Conservation (phyloP, 2,888 invertebrate species). For the Margaritifera margaritifera region DNA sequence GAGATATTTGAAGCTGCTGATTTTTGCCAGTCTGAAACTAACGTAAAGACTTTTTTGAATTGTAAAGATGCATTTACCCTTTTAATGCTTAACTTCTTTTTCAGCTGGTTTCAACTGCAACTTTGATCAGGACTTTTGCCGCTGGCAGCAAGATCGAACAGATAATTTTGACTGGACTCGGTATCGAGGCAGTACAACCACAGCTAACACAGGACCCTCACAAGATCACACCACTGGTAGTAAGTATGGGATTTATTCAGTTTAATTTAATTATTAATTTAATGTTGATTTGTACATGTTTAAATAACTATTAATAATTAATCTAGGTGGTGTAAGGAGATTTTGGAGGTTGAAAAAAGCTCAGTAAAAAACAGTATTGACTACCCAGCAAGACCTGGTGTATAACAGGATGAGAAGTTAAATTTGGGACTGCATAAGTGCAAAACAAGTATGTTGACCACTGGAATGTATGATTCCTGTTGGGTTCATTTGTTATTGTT, state of each 20-base stretch:
- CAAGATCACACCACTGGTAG: slow-evolving; percentile 49
- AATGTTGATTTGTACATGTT: not conserved
- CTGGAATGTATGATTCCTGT: too few species aligned
- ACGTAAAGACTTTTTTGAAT: not conserved
- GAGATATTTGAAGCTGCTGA: too few species aligned
- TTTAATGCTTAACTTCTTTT: slow-evolving; percentile 4
- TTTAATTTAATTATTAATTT: too few species aligned
- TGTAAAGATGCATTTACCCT: not conserved
- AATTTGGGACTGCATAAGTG: too few species aligned
- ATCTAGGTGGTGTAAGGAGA: too few species aligned
- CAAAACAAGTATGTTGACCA: too few species aligned
- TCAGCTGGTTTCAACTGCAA: slow-evolving; percentile 53
- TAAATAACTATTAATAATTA: not conserved
- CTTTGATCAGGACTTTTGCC: slow-evolving; percentile 59
- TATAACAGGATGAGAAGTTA: too few species aligned
- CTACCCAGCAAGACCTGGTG: too few species aligned
- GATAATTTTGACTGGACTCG: slow-evolving; percentile 64
- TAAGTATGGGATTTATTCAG: slow-evolving; percentile 7
- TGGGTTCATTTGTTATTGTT: too few species aligned
- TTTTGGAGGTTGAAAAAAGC: too few species aligned
- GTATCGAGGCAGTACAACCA: slow-evolving; percentile 42
- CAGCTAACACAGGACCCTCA: slow-evolving; percentile 48
- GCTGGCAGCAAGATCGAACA: slow-evolving; percentile 56
- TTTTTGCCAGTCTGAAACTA: too few species aligned
- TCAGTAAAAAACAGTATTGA: too few species aligned